Conservation (phyloP, 2,797 vertebrate species). For the Chaetophractus vellerosus region DNA sequence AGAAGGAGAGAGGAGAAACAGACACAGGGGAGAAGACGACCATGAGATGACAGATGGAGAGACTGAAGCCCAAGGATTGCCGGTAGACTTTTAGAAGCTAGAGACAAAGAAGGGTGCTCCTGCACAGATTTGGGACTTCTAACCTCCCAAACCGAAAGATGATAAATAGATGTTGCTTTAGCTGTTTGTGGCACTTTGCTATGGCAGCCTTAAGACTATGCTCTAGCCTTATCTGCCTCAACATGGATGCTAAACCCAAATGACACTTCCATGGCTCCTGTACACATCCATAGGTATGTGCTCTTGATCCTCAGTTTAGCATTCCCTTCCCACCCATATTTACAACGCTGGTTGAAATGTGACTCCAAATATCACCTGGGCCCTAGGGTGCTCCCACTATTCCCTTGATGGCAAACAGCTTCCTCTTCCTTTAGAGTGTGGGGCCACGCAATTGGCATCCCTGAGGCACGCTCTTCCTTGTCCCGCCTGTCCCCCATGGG, state of each 20-base stretch:
- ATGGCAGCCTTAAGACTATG: too few relatives aligned
- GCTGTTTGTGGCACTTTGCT: too few relatives aligned
- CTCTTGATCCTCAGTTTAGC: neutral
- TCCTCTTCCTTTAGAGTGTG: neutral
- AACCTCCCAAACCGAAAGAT: too few relatives aligned
- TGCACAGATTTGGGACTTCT: too few relatives aligned
- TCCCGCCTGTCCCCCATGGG: neutral
- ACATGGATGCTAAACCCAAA: neutral
- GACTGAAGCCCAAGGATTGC: too few relatives aligned
- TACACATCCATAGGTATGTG: neutral
- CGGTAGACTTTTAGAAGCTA: too few relatives aligned
- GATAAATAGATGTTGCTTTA: too few relatives aligned
- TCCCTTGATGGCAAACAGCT: neutral
- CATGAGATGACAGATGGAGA: too few relatives aligned
- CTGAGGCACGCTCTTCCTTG: neutral
- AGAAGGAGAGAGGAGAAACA: too few relatives aligned
- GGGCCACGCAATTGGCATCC: rapidly evolving
- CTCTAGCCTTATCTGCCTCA: neutral
- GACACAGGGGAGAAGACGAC: too few relatives aligned
- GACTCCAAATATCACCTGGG: neutral
- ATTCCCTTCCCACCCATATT: neutral
- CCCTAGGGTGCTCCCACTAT: neutral
- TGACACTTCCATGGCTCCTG: neutral
- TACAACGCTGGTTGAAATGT: neutral
- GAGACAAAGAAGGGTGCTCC: too few relatives aligned